Base-by-base conservation (phyloP, 2,888 invertebrate species). In the Loripinus fragilis region DNA sequence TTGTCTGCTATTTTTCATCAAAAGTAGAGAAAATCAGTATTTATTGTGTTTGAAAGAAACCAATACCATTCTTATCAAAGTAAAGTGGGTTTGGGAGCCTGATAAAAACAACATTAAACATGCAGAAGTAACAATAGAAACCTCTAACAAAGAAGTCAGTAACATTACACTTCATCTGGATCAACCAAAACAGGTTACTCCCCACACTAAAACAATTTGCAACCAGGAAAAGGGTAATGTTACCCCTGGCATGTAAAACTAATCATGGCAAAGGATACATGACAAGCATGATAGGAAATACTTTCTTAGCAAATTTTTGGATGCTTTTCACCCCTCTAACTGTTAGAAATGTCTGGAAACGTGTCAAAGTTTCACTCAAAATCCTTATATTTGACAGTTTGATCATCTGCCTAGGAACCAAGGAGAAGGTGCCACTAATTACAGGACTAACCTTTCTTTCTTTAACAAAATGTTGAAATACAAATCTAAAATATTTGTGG, bases 21-120 rank as follows among this genome's bases (percentile, higher is more conserved):
- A n/a, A n/a, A n/a, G n/a, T n/a, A n/a, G n/a, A n/a, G n/a, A n/a
- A n/a, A n/a, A n/a, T n/a, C n/a, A n/a, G n/a, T n/a, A n/a, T n/a
- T n/a, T n/a, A n/a, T n/a, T 38, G 38, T 23, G 33, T 60, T 60
- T 60, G 23, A 60, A 25, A 33, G 60, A 33, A 60, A 60, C 60
- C 33, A 60, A 60, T 60, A 60, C 60, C 33, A 60, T 2, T 60
- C 33, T 33, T 60, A 60, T 60, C 60, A 60, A 28, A 1, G 7
- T 25, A 2, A 60, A 60, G 33, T 33, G 60, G 60, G 60, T 60
- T 60, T 30, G 60, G 60, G 20, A 60, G 10, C 30, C 17, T 33
- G 60, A 60, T 60, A 60, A 60, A 60, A 60, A 30, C 33, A 60
- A 60, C 60, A 60, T 60, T 60, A 60, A 60, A 60, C 60, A 60